These are phyloP conservation scores for Orestias chungarensis DNA, from an alignment of 2,797 vertebrate species.

Conservation along the genomic window DNA sequence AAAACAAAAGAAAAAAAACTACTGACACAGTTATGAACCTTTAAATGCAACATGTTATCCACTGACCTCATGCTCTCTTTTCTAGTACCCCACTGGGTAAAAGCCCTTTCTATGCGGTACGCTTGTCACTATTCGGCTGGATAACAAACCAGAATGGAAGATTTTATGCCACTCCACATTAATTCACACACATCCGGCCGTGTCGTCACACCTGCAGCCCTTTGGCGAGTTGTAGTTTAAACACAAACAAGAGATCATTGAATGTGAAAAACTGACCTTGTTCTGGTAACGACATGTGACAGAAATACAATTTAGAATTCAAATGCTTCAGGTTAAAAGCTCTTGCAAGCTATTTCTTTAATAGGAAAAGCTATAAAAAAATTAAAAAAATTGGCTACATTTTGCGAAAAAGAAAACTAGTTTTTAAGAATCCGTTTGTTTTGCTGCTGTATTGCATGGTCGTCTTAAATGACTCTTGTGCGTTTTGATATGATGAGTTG, in stretches of 20 bases:
- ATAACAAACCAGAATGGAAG: slow-evolving; percentile 39
- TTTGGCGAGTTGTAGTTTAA: slow-evolving; percentile 24
- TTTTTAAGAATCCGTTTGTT: neutral
- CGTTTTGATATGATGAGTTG: slow-evolving; percentile 61
- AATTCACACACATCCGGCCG: slow-evolving; percentile 46
- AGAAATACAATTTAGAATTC: neutral
- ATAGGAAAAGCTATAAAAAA: neutral
- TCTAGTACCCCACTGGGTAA: slow-evolving; percentile 37
- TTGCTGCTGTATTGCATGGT: neutral
- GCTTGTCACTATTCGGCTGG: slow-evolving; percentile 56
- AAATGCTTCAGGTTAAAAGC: neutral
- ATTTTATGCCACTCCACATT: slow-evolving; percentile 51
- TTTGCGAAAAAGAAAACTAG: neutral
- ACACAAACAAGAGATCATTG: slow-evolving; percentile 28
- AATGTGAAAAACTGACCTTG: slow-evolving; percentile 23
- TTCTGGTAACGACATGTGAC: neutral
- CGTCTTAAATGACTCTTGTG: slow-evolving; percentile 55
- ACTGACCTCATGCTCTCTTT: slow-evolving; percentile 39
- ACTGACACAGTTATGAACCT: slow-evolving; percentile 15
- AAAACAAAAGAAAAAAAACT: neutral
- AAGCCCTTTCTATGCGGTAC: slow-evolving; percentile 45
- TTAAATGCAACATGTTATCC: slow-evolving; percentile 32
- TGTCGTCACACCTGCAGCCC: slow-evolving; percentile 37
- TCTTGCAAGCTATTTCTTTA: no score
- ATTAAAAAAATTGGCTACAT: neutral